Evolutionary conservation across 2,113 vertebrate genomes (phyloP), one percentile per base, ranked within the genome.

Genomic region (Leuciscus idus): DNA sequence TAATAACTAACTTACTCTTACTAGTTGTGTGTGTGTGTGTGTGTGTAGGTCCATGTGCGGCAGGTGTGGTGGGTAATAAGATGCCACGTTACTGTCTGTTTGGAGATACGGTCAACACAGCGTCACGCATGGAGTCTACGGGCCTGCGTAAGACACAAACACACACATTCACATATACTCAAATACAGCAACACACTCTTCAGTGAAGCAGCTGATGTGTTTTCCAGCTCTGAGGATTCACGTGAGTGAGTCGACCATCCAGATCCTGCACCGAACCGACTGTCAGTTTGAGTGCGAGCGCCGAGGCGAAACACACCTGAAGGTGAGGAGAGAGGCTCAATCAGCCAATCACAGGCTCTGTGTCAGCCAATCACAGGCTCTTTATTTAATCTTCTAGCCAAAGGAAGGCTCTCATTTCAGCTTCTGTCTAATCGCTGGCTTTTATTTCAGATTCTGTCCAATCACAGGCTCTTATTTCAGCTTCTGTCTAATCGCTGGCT

Each of bases 11-110:
- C 15, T 68, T 15, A 68, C 30, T 52, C 59, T 30, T 17, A 12
- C 26, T 46, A n/a, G 46, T 52, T 62, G 7, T 12, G 2, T 73
- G n/a, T 68, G 2, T 33, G 74, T 82, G 74, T 84, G 21, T 59
- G 9, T 68, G 39, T 83, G 43, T 81, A 99, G 98, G 98, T 36
- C 98, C 97, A 0, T 99, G 98, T 92, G 98, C 98, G 0, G 97
- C 98, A 13, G 98, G 97, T 84, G 97, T 98, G 2, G 98, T 99
- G 81, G 98, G 98, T 43, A 97, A 97, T 92, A 99, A 98, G 93
- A 99, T 99, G 98, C 98, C 98, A 85, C 96, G 97, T 17, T 99
- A 98, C 84, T 99, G 98, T 89, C 94, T 98, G 4, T 99, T 99
- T 83, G 98, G 97, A 55, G 97, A 98, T 17, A 98, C 97, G 0